Conservation (phyloP, 2,888 invertebrate species). For the Tyria jacobaeae region DNA sequence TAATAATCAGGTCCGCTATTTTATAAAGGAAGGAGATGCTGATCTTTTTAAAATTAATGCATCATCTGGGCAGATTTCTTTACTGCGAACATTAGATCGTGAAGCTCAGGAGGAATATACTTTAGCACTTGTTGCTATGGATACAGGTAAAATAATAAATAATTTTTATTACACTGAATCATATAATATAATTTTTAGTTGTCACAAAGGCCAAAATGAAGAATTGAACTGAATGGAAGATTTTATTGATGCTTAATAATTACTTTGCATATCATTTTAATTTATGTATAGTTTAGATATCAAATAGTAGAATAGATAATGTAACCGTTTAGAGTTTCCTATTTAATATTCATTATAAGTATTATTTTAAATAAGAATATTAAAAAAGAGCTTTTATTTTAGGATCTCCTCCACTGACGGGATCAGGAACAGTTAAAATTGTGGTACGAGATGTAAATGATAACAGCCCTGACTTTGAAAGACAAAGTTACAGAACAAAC, state of each 20-base stretch:
- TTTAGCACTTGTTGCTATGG: slow-evolving; percentile 96
- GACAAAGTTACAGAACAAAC: slow-evolving; percentile 91
- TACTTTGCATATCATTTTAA: too few relatives aligned
- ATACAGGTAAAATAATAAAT: slow-evolving; percentile 91
- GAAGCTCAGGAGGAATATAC: slow-evolving; percentile 94
- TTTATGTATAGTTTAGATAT: not conserved
- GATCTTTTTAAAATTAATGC: slow-evolving; percentile 97
- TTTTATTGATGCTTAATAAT: too few relatives aligned
- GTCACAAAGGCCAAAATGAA: too few relatives aligned
- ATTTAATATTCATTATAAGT: not conserved
- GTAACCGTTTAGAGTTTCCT: not conserved
- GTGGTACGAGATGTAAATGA: slow-evolving; percentile 98
- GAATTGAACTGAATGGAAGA: too few relatives aligned
- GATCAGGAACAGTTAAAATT: slow-evolving; percentile 95
- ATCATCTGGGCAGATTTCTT: slow-evolving; percentile 95
- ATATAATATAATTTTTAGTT: not conserved
- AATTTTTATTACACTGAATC: not conserved
- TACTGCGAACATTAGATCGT: slow-evolving; percentile 93
- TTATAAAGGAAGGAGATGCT: slow-evolving; percentile 96
- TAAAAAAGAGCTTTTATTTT: slow-evolving; percentile 55
- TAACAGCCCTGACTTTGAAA: slow-evolving; percentile 95
- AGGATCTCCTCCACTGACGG: slow-evolving; percentile 97
- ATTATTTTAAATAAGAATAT: too few relatives aligned
- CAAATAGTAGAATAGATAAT: not conserved
- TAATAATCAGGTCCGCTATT: slow-evolving; percentile 96